Evolutionary conservation across 2,888 invertebrate species (phyloP), one percentile per base, ranked within the genome.

Genomic region (Holacanthella duospinosa): DNA sequence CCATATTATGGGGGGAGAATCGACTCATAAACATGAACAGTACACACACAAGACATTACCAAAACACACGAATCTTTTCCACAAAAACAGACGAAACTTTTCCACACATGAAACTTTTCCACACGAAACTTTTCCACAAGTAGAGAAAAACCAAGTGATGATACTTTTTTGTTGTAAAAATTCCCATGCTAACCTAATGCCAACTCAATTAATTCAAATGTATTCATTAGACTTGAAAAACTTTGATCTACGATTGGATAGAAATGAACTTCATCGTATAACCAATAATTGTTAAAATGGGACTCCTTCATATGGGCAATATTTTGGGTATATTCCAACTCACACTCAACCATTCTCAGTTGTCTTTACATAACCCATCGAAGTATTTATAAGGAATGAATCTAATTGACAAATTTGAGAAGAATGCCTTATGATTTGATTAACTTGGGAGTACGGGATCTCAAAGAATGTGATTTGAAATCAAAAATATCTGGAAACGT

Each of bases 351-450:
- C n/a, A n/a, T n/a, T n/a, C n/a, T 44, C 16, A 36, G 12, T 19
- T 29, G 16, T n/a, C 19, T 21, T 48, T 9, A 9, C 48, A n/a
- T 21, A 48, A 4, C 48, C n/a, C 48, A 21, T 48, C n/a, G 92
- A 92, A 77, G 79, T 92, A 12, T 89, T 88, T 75, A 83, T 92
- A 48, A n/a, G 91, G 91, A 16, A 82, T 88, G 67, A 92, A 92
- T 75, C 87, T 85, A 0, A 90, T 92, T 75, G 83, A 86, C 21
- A 81, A 81, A 60, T 79, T 92, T 64, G 86, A 86, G 12, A 85
- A 86, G 71, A 88, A 88, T 70, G 86, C 88, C 19, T 92, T 92
- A 77, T 60, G 87, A 88, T 61, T 81, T 91, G 12, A 85, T 85
- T 69, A 84, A 86, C 65, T 79, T 92, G 26, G 83, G 86, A 1